A percentile compares a stretch with the other conserved stretches of the same genome.
phyloP scores from a whole-genome alignment of 2,888 invertebrate genomes.

The Pachycephus smyrnensis region DNA sequence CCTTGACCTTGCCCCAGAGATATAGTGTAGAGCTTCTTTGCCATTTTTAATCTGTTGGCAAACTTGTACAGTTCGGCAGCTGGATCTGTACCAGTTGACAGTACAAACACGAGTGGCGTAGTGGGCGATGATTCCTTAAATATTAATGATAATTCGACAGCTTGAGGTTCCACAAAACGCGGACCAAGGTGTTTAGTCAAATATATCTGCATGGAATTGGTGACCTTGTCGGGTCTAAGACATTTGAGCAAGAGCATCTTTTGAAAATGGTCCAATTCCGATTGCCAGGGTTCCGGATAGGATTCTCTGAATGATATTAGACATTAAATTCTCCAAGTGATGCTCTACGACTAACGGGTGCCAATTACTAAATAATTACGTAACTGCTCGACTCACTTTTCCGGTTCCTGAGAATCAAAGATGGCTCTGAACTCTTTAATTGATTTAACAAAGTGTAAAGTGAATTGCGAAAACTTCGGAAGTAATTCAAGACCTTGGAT shows the following conservation, averaged over 20 bases:
- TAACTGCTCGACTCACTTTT: slow-evolving; percentile 67
- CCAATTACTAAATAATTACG: background rate
- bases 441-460: slow-evolving; percentile 71
- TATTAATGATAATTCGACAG: slow-evolving; percentile 84
- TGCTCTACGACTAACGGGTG: slow-evolving; percentile 23
- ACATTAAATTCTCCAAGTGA: background rate
- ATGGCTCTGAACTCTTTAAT: slow-evolving; percentile 72
- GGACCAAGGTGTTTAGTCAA: slow-evolving; percentile 78
- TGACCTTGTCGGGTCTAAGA: slow-evolving; percentile 86
- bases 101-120: slow-evolving; percentile 87
- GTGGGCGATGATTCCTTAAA: slow-evolving; percentile 83
- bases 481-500: slow-evolving; percentile 79
- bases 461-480: slow-evolving; percentile 73
- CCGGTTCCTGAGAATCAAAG: slow-evolving; percentile 78
- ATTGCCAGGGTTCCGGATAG: slow-evolving; percentile 77
- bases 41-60: slow-evolving; percentile 83
- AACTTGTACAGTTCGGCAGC: slow-evolving; percentile 85
- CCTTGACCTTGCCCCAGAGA: slow-evolving; percentile 93
- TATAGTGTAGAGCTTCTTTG: slow-evolving; percentile 82
- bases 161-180: slow-evolving; percentile 87
- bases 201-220: slow-evolving; percentile 82
- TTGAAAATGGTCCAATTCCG: slow-evolving; percentile 77
- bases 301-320: slow-evolving; percentile 65
- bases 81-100: slow-evolving; percentile 93
- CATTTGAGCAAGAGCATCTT: slow-evolving; percentile 83